Evolutionary conservation across 2,888 invertebrate genomes (phyloP).

Genomic region (Sialis lutaria): DNA sequence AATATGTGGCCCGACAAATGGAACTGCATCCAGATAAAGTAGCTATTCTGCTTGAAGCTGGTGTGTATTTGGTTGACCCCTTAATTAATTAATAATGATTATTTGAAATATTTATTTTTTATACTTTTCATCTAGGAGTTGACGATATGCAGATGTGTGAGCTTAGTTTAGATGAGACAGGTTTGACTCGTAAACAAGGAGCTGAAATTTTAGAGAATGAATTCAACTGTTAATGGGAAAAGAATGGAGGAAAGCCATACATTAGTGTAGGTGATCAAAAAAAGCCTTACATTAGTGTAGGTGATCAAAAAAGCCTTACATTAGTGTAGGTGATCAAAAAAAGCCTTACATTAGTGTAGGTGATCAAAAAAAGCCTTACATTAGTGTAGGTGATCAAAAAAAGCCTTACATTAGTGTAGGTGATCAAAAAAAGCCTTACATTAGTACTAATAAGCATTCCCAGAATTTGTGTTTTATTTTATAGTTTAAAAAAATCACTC

Average conservation of each 20-base stretch:
- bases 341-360: slow-evolving; percentile 55
- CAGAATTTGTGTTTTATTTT: too few species aligned
- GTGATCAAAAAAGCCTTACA: slow-evolving; percentile 52
- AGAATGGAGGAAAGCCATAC: slow-evolving; percentile 58
- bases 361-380: slow-evolving; percentile 49
- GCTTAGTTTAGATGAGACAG: slow-evolving; percentile 88
- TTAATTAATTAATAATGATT: background rate
- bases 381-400: slow-evolving; percentile 88
- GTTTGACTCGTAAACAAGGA: slow-evolving; percentile 83
- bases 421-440: slow-evolving; percentile 59
- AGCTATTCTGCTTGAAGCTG: slow-evolving; percentile 76
- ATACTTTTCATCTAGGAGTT: slow-evolving; percentile 40
- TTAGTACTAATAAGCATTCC: too few species aligned
- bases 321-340: slow-evolving; percentile 42
- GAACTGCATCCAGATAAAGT: slow-evolving; percentile 88
- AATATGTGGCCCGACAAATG: slow-evolving; percentile 95
- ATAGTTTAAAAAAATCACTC: too few species aligned
- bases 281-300: slow-evolving; percentile 42
- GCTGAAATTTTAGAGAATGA: slow-evolving; percentile 91
- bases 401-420: slow-evolving; percentile 41
- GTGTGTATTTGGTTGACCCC: slow-evolving; percentile 25
- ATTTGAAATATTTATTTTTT: background rate
- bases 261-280: slow-evolving; percentile 52
- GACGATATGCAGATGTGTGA: slow-evolving; percentile 99
- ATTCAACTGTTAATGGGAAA: slow-evolving; percentile 88